Percentiles rank a stretch among this genome's conserved stretches.
These are phyloP conservation scores for Eucidaris tribuloides DNA, from an alignment of 35 echinoderm and acorn worm genomes.

Conservation along the genomic window DNA sequence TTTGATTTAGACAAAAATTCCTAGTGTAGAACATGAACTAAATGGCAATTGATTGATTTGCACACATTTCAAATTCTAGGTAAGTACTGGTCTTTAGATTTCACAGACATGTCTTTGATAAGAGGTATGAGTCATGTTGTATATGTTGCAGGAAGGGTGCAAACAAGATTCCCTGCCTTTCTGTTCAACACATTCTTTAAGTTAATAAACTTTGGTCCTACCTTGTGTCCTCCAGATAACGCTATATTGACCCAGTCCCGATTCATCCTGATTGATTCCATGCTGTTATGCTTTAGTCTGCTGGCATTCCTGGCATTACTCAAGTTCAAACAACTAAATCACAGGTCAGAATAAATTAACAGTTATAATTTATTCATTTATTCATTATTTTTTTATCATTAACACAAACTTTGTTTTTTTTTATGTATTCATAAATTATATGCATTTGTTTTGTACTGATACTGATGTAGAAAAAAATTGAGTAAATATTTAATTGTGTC, in stretches of 20 bases:
- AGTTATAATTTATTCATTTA: too few relatives aligned
- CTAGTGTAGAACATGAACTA: too few relatives aligned
- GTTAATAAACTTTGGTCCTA: not conserved
- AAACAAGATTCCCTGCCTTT: not conserved
- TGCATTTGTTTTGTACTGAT: too few relatives aligned
- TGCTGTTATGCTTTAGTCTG: conserved; percentile 66
- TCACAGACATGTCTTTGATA: not conserved
- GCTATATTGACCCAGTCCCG: conserved; percentile 81
- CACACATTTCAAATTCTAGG: not conserved
- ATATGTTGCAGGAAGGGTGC: too few relatives aligned
- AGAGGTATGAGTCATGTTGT: not conserved
- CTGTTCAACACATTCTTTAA: too few relatives aligned
- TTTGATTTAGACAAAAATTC: too few relatives aligned
- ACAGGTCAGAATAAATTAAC: conserved; percentile 51
- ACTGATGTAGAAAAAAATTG: too few relatives aligned
- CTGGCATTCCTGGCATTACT: conserved; percentile 44
- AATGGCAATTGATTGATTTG: not conserved
- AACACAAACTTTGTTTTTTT: too few relatives aligned
- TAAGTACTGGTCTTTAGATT: not conserved
- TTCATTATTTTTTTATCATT: too few relatives aligned
- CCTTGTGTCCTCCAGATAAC: conserved; percentile 69
- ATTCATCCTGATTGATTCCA: conserved; percentile 90
- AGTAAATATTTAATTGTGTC: too few relatives aligned
- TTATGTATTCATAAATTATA: too few relatives aligned
- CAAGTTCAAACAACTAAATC: conserved; percentile 59